Evolutionary conservation across 1,140 invertebrate genomes (phyloP), one percentile per base, ranked within the genome.

Genomic region (Nylanderia fulva): DNA sequence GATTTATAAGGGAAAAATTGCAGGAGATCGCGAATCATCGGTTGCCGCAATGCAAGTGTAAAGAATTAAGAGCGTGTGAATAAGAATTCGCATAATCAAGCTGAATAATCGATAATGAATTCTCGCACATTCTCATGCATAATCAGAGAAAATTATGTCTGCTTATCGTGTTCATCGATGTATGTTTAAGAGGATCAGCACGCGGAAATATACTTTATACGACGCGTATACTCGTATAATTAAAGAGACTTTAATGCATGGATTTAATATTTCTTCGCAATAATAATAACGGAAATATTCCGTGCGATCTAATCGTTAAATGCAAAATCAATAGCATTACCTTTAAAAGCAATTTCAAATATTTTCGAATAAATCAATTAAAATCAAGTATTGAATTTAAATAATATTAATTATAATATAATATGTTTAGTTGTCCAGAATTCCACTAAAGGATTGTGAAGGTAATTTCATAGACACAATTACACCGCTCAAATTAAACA

Each of bases 101-200:
- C 18, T 77, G 33, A 15, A 45, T 56, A 36, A 29, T 27, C 74
- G 75, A 79, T 68, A 54, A 79, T 79, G 29, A 24, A 39, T 36
- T 18, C 21, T 15, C 29, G 29, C 29, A 13, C 24, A 60, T 48
- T 18, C 3, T 48, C 60, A 64, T n/a, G 75, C 29, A 45, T 39
- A 56, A 79, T 79, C 76, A 9, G 33, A 21, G 45, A 56, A 56
- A 79, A 63, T 54, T 54, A 54, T 33, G 48, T 68, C 61, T 56
- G 15, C n/a, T 33, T 56, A 72, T 71, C 68, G 21, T 58, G 29
- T 68, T 68, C 68, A 79, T 79, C 54, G 75, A 79, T 79, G 52
- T 79, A n/a, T n/a, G 76, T 63, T n/a, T 68, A 68, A 39, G 63
- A 33, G 29, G 29, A 66, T 54, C 60, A 11, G n/a, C 29, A 42